These are phyloP conservation scores for Leptopilina boulardi DNA, from an alignment of 1,140 invertebrate genomes.

Conservation along the genomic window DNA sequence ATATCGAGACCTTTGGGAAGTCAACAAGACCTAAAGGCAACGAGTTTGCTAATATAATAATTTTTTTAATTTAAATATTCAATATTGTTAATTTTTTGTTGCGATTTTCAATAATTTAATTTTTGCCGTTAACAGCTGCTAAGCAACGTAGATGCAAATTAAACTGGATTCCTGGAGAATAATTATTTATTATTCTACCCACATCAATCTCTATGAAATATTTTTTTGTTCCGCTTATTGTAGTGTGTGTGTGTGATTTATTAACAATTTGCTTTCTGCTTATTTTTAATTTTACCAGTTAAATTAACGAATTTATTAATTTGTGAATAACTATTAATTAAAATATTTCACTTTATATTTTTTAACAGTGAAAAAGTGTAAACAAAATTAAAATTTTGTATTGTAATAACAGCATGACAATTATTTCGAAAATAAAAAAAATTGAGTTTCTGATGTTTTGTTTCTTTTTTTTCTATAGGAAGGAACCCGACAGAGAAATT, in stretches of 20 bases:
- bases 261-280: not conserved
- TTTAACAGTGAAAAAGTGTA: not conserved
- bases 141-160: conserved; percentile 21
- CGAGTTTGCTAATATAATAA: conserved; percentile 48
- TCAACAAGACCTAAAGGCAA: conserved; percentile 71
- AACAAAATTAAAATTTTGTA: not conserved
- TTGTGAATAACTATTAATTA: not conserved
- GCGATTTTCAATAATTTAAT: not conserved
- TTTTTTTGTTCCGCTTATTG: not conserved
- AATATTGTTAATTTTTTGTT: conserved; percentile 15
- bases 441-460: conserved; percentile 19
- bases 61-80: conserved; percentile 23
- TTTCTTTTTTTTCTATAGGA: conserved; percentile 56
- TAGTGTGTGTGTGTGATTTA: conserved; percentile 10
- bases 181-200: not conserved
- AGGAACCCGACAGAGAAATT: conserved; percentile 65
- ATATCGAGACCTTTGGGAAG: conserved; percentile 69
- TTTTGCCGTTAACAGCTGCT: not conserved
- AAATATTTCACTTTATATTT: not conserved
- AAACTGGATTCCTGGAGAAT: conserved; percentile 15
- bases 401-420: not conserved
- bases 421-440: not conserved
- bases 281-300: not conserved
- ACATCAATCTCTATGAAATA: not conserved
- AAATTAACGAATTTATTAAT: not conserved